Conservation (phyloP, 2,888 invertebrate species). For the Lithosia quadra region DNA sequence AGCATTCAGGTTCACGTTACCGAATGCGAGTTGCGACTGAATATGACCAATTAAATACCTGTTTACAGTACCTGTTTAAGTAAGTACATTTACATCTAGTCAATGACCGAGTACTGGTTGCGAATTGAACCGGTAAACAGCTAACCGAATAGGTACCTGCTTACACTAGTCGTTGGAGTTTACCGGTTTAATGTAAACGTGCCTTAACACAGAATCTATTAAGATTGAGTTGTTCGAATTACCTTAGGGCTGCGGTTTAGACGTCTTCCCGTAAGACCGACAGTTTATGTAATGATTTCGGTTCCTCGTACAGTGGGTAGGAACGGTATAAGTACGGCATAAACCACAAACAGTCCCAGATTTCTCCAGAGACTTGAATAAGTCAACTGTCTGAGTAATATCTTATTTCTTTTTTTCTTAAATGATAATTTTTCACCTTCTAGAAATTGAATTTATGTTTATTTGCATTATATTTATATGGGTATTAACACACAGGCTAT, state of each 20-base stretch:
- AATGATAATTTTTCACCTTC: too few relatives aligned
- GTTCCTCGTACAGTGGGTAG: constrained; percentile 6
- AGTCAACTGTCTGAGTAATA: not conserved
- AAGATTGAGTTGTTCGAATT: not conserved
- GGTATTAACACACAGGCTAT: too few relatives aligned
- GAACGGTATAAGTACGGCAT: constrained; percentile 9
- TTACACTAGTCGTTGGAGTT: not conserved
- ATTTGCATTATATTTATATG: too few relatives aligned
- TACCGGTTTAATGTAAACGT: not conserved
- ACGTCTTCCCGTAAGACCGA: not conserved
- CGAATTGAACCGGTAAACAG: too few relatives aligned
- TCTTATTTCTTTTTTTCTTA: not conserved
- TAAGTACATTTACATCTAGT: too few relatives aligned
- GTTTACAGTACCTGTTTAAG: too few relatives aligned
- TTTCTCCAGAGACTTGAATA: not conserved
- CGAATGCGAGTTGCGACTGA: too few relatives aligned
- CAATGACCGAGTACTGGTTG: too few relatives aligned
- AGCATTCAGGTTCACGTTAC: too few relatives aligned
- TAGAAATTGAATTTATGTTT: too few relatives aligned
- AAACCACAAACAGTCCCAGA: not conserved
- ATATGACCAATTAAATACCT: too few relatives aligned
- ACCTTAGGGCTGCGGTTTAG: constrained; percentile 6
- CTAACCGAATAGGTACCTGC: too few relatives aligned
- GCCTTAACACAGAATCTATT: constrained; percentile 3
- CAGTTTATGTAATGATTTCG: constrained; percentile 3